Evolutionary conservation across 2,113 vertebrate genomes (phyloP).

Genomic region (Dipodomys spectabilis): DNA sequence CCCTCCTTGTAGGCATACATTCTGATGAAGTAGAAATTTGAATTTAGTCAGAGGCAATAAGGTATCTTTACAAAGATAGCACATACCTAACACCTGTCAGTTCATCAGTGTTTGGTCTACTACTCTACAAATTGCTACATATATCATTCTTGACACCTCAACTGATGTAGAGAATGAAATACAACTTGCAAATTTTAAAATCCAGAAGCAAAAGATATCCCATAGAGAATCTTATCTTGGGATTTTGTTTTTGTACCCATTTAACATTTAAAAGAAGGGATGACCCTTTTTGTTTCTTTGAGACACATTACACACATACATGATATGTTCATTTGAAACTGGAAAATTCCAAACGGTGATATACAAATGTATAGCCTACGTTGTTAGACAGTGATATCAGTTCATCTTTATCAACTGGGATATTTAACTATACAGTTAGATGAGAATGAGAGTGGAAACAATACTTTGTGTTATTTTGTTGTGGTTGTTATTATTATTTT

Average conservation of each 20-base stretch:
- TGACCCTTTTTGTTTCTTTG: background rate
- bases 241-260: background rate
- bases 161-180: constrained; percentile 60
- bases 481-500: too few species aligned
- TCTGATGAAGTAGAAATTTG: constrained; percentile 63
- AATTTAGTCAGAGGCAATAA: constrained; percentile 67
- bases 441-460: background rate
- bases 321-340: background rate
- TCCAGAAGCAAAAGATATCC: background rate
- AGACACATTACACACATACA: background rate
- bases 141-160: constrained; percentile 70
- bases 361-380: background rate
- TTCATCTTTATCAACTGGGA: background rate
- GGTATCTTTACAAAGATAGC: constrained; percentile 67
- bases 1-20: constrained; percentile 52
- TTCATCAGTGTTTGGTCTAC: constrained; percentile 63
- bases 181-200: constrained; percentile 18
- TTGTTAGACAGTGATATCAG: background rate
- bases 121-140: constrained; percentile 64
- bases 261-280: background rate
- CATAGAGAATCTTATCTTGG: background rate
- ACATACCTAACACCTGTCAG: constrained; percentile 67
- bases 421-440: background rate
- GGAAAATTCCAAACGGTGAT: background rate
- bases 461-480: background rate